Conservation (phyloP, 1,140 invertebrate species). For the Vollenhovia emeryi region DNA sequence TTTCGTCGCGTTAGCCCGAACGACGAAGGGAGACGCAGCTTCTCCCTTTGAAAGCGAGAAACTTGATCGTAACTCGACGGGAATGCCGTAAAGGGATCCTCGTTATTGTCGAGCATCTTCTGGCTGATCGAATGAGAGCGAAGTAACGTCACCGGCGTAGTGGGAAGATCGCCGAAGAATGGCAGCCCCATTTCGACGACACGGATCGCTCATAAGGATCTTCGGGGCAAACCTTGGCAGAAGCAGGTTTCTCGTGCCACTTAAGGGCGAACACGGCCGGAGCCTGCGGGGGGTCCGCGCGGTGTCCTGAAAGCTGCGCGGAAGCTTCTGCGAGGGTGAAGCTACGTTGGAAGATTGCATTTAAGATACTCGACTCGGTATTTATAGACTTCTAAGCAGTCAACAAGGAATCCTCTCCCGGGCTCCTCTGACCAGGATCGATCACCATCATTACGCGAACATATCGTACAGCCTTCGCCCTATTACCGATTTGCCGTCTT, state of each 20-base stretch:
- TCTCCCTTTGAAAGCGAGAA: conserved; percentile 58
- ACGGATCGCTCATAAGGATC: conserved; percentile 51
- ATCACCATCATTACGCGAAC: conserved; percentile 56
- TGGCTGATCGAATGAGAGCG: conserved; percentile 63
- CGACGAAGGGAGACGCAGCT: conserved; percentile 9
- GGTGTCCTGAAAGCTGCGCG: conserved; percentile 45
- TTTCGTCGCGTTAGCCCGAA: conserved; percentile 36
- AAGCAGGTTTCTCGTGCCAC: conserved; percentile 51
- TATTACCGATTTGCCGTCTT: neutral
- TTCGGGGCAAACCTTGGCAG: conserved; percentile 38
- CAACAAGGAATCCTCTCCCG: conserved; percentile 6
- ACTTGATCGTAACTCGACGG: conserved; percentile 61
- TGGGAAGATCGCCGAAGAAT: conserved; percentile 59
- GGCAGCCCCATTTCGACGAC: conserved; percentile 60
- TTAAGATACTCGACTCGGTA: conserved; percentile 61
- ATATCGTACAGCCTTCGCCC: conserved; percentile 6
- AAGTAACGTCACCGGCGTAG: conserved; percentile 64
- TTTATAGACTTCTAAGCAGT: conserved; percentile 63
- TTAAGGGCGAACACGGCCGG: conserved; percentile 60
- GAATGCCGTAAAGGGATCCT: conserved; percentile 66
- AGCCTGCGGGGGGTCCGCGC: conserved; percentile 35
- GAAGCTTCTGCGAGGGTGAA: conserved; percentile 38
- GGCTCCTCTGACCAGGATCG: conserved; percentile 31
- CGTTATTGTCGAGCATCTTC: conserved; percentile 56
- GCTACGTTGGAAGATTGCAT: conserved; percentile 62